phyloP scores from a whole-genome alignment of 2,888 invertebrate genomes.

The Lamellibrachia columna region DNA sequence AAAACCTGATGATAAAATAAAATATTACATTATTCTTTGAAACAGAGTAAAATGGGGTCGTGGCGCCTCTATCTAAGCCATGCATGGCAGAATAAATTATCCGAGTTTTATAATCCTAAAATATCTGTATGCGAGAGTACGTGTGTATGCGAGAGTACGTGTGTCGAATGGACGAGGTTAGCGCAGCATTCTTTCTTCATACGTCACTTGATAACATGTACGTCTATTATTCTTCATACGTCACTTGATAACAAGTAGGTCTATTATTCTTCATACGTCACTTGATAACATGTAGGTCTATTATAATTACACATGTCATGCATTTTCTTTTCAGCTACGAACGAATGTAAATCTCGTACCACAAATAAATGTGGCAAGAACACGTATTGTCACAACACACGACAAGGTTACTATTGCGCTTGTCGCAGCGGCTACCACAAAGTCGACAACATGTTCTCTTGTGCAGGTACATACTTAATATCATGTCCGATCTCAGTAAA shows the following conservation, averaged over 20 bases:
- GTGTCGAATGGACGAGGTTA: too few relatives aligned
- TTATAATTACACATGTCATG: background rate
- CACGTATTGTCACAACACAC: constrained; percentile 21
- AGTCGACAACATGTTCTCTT: constrained; percentile 13
- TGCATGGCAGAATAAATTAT: too few relatives aligned
- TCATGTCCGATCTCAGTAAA: background rate
- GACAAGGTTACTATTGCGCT: constrained; percentile 16
- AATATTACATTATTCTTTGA: too few relatives aligned
- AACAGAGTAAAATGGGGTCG: too few relatives aligned
- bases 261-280: background rate
- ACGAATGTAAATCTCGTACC: constrained; percentile 6
- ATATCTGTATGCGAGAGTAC: too few relatives aligned
- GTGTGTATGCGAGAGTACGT: too few relatives aligned
- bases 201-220: too few relatives aligned
- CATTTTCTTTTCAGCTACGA: background rate
- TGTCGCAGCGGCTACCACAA: constrained; percentile 23
- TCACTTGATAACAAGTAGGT: background rate
- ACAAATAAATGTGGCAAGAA: constrained; percentile 22
- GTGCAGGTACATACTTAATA: constrained; percentile 14
- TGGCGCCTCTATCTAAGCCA: too few relatives aligned
- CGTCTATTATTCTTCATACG: too few relatives aligned
- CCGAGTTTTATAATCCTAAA: too few relatives aligned
- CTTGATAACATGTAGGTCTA: background rate
- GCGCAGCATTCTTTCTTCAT: too few relatives aligned
- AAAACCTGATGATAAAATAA: too few relatives aligned